Percentiles rank a stretch among this genome's conserved stretches.
These are phyloP conservation scores for Meda fulgida DNA, from an alignment of 2,797 vertebrate species.

Conservation along the genomic window DNA sequence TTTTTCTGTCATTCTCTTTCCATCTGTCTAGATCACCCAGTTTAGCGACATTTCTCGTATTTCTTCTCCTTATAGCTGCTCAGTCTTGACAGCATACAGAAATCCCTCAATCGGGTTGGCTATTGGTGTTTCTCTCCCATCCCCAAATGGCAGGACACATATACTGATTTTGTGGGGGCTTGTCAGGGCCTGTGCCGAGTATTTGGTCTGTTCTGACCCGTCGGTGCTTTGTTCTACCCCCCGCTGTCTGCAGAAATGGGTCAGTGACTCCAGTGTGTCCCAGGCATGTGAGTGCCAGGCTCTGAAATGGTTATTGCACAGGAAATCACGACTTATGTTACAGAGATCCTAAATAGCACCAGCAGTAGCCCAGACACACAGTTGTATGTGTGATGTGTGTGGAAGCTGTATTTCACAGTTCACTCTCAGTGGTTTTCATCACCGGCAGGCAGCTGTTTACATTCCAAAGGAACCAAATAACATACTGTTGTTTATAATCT, in stretches of 20 bases:
- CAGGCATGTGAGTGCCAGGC: conserved; percentile 11
- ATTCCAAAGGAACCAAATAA: background rate
- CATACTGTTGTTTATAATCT: background rate
- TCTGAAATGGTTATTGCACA: conserved; percentile 36
- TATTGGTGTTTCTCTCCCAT: conserved; percentile 2
- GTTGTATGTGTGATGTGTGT: background rate
- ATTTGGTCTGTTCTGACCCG: conserved; percentile 39
- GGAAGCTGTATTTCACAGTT: conserved; percentile 9
- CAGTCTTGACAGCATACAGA: background rate
- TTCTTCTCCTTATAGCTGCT: conserved; percentile 23
- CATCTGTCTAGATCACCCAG: conserved; percentile 44
- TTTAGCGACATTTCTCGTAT: conserved; percentile 33
- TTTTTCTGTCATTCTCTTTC: background rate
- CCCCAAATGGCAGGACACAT: conserved; percentile 10
- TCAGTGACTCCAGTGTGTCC: conserved; percentile 40
- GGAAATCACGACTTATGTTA: conserved; percentile 30
- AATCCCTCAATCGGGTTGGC: background rate
- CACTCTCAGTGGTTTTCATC: conserved; percentile 23
- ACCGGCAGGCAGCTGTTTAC: conserved; percentile 4
- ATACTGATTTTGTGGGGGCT: conserved; percentile 50
- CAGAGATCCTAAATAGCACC: conserved; percentile 27
- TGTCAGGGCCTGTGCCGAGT: conserved; percentile 62
- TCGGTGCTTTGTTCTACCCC: conserved; percentile 31
- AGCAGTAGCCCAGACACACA: conserved; percentile 31
- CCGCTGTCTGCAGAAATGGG: conserved; percentile 36